Evolutionary conservation across 2,113 vertebrate genomes (phyloP).

Genomic region (Lonchura striata): DNA sequence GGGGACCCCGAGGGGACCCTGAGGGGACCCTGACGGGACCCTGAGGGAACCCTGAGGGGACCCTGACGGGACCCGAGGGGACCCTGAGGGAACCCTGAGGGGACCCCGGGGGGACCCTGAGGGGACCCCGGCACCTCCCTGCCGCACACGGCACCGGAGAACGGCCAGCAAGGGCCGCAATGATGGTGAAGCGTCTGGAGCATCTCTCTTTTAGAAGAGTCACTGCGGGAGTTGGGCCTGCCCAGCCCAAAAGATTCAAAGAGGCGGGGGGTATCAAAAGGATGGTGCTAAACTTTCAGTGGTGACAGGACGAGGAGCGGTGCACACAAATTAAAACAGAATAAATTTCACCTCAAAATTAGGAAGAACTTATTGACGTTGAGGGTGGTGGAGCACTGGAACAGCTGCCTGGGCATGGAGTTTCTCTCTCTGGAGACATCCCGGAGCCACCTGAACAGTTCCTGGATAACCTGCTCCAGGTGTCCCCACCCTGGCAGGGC

Average conservation of each 20-base stretch:
- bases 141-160: accelerated
- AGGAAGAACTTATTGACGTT: background rate
- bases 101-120: too few species aligned
- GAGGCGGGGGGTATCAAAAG: background rate
- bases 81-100: too few species aligned
- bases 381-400: background rate
- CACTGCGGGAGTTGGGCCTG: background rate
- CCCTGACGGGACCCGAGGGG: too few species aligned
- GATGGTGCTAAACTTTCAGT: background rate
- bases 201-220: background rate
- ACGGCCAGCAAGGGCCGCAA: background rate
- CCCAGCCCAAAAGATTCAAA: background rate
- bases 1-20: too few species aligned
- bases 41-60: too few species aligned
- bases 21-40: too few species aligned
- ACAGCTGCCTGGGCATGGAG: background rate
- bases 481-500: background rate
- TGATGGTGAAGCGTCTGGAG: too few species aligned
- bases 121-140: too few species aligned
- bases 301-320: background rate
- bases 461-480: background rate
- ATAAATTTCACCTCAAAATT: background rate
- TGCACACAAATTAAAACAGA: background rate
- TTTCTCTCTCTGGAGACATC: background rate
- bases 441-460: background rate